Base-by-base conservation (phyloP, 2,888 invertebrate species). In the Celastrina argiolus region DNA sequence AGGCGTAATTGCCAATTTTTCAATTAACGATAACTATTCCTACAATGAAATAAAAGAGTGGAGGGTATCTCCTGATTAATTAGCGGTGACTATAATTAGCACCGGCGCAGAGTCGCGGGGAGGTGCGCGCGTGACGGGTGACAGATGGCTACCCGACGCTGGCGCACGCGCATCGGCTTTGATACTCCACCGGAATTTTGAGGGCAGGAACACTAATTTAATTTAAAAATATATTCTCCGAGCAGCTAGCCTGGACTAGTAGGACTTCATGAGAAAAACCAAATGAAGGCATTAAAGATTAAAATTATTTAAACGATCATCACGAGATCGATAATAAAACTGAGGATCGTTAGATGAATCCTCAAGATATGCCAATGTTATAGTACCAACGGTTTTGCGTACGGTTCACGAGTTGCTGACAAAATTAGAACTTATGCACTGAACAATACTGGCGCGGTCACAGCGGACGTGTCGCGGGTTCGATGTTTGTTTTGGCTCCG, bases 111-210 rank as follows among this genome's bases (percentile, higher is more conserved):
- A 78, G 79, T 75, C 75, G 73, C 74, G 74, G 76, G 81, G 81
- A 80, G 84, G 84, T 80, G 84, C 80, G 76, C 78, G 79, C 73
- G 74, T 76, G 87, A 87, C 88, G 79, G 74, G 79, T 84, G 89
- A 89, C 88, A 87, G 86, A 88, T 88, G 88, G 79, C 81, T 78
- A 88, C 88, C 87, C 80, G 79, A 78, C 81, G 82, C 83, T 84
- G 86, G 87, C 86, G 80, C 78, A 81, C 68, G 71, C 76, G 74
- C 75, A 73, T 78, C 74, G 78, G 80, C 85, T 83, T 83, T 84
- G 83, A 85, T 83, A 70, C 71, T 82, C 77, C 78, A 70, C 72
- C 68, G 79, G 80, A 79, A 78, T 79, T 36, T 76, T 76, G 78
- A 71, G 71, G 73, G 71, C 73, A 73, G 80, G 81, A 79, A 81